Evolutionary conservation across 1,140 invertebrate genomes (phyloP).

Genomic region (Rhagoletis pomonella): DNA sequence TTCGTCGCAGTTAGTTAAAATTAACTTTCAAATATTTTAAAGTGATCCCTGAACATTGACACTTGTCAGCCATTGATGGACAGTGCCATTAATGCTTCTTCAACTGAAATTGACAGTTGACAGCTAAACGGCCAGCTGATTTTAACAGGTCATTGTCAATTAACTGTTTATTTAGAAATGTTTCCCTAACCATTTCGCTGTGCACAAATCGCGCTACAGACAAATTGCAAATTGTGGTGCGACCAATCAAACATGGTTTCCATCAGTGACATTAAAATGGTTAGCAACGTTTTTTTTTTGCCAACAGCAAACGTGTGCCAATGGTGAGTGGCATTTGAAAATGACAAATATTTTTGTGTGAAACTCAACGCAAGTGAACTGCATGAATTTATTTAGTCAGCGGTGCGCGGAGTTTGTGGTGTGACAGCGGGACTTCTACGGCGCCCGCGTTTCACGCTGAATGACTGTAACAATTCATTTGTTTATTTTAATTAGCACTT

Average conservation of each 20-base stretch:
- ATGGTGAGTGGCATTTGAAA: conserved; percentile 12
- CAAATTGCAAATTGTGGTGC: conserved; percentile 11
- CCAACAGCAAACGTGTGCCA: neutral
- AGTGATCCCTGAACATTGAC: neutral
- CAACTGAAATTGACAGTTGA: conserved; percentile 19
- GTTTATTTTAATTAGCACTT: conserved; percentile 39
- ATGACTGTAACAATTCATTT: neutral
- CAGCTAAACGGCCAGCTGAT: neutral
- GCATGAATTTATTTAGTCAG: no score
- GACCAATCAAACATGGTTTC: neutral
- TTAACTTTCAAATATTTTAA: no score
- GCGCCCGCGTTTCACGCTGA: neutral
- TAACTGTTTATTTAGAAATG: conserved; percentile 17
- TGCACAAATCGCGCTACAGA: neutral
- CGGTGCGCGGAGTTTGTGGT: no score
- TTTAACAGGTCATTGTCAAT: conserved; percentile 22
- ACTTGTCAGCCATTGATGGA: neutral
- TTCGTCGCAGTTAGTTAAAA: no score
- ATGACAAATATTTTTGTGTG: neutral
- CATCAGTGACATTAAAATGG: neutral
- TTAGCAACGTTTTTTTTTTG: neutral
- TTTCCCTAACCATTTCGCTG: neutral
- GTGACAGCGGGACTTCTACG: neutral
- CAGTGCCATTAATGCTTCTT: neutral
- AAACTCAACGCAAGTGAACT: no score